Percentiles rank a stretch among this genome's conserved stretches.
Evolutionary conservation across 2,888 invertebrate genomes (phyloP).

Genomic region (Lasioglossum lativentre): DNA sequence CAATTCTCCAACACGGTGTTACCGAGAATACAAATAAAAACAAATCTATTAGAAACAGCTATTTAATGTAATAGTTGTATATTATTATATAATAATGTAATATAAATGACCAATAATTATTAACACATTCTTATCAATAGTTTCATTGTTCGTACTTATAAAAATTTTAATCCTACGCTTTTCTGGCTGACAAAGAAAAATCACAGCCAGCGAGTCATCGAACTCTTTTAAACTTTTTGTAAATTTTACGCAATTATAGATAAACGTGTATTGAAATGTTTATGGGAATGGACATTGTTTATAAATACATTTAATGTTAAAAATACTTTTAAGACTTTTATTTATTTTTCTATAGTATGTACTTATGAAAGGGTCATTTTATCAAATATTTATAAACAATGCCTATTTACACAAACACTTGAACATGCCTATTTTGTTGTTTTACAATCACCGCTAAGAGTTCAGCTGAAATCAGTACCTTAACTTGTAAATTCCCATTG

Average conservation of each 20-base stretch:
- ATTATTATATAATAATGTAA: constrained; percentile 16
- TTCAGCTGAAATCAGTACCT: neutral
- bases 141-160: constrained; percentile 15
- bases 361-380: neutral
- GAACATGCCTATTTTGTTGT: neutral
- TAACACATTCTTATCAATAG: constrained; percentile 11
- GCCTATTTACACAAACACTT: neutral
- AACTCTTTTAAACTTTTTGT: neutral
- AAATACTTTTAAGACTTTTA: neutral
- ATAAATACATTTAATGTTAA: neutral
- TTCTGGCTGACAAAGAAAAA: neutral
- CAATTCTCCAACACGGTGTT: constrained; percentile 26
- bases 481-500: neutral
- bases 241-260: neutral
- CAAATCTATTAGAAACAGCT: neutral
- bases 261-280: neutral
- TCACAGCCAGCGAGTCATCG: neutral
- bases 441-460: neutral
- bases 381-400: neutral
- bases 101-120: constrained; percentile 46
- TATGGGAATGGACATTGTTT: neutral
- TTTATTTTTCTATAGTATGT: neutral
- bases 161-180: constrained; percentile 33
- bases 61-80: constrained; percentile 20
- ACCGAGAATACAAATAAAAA: constrained; percentile 34